Conservation (phyloP, 2,113 vertebrate genomes). For the Hippocampus zosterae region DNA sequence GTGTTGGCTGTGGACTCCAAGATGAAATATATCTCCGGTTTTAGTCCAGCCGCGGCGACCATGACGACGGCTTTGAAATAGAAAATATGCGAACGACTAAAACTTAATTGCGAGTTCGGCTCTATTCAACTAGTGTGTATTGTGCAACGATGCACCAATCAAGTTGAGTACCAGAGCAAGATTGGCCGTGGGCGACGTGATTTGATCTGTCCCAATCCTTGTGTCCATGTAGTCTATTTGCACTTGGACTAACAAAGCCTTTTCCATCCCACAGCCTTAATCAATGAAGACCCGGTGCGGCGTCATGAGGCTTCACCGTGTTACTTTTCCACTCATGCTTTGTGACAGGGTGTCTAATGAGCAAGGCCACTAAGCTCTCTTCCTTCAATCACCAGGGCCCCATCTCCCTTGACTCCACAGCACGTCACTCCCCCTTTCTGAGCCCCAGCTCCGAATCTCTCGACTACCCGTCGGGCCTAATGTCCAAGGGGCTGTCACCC, state of each 20-base stretch:
- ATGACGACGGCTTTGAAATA: too few species aligned
- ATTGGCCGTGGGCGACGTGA: too few species aligned
- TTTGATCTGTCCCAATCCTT: neutral
- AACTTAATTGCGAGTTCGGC: too few species aligned
- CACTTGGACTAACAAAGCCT: constrained; percentile 53
- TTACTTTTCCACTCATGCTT: constrained; percentile 37
- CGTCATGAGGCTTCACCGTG: constrained; percentile 7
- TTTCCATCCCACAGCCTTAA: constrained; percentile 56
- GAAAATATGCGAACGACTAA: too few species aligned
- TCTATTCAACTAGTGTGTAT: too few species aligned
- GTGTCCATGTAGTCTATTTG: constrained; percentile 13
- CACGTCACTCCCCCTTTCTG: constrained; percentile 59
- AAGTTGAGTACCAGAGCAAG: too few species aligned
- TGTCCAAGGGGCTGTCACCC: constrained; percentile 65
- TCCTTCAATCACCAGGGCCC: constrained; percentile 45
- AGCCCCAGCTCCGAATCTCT: constrained; percentile 69
- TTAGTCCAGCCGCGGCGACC: too few species aligned
- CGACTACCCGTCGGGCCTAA: constrained; percentile 70
- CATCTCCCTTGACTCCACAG: constrained; percentile 46
- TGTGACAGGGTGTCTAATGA: constrained; percentile 46
- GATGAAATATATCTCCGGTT: too few species aligned
- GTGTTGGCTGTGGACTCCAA: too few species aligned
- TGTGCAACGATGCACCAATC: too few species aligned
- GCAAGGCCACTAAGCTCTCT: constrained; percentile 55
- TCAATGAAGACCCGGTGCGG: constrained; percentile 23